Evolutionary conservation across 2,888 invertebrate species (phyloP), one percentile per base, ranked within the genome.

Genomic region (Xanthostigma xanthostigma): DNA sequence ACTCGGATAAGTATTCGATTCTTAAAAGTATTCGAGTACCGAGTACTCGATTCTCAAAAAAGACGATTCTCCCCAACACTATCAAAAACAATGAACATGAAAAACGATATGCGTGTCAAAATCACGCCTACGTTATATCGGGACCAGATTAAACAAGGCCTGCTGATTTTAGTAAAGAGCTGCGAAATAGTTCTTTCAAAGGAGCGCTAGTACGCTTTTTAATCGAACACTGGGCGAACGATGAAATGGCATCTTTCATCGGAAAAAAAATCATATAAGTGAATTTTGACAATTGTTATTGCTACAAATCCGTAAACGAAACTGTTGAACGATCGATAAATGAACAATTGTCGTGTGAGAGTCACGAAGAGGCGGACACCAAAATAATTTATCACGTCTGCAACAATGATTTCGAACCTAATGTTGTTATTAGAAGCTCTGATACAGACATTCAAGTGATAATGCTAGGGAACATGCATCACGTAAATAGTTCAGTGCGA

Each of bases 381-480:
- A 52, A 49, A 53, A 53, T 53, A 12, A 38, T 49, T 2, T 51
- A n/a, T n/a, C n/a, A n/a, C n/a, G n/a, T n/a, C n/a, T n/a, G n/a
- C n/a, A n/a, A n/a, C n/a, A n/a, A n/a, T n/a, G n/a, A n/a, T n/a
- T n/a, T n/a, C n/a, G n/a, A n/a, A n/a, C n/a, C n/a, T n/a, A n/a
- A n/a, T n/a, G n/a, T n/a, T n/a, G n/a, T n/a, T n/a, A n/a, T n/a
- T n/a, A n/a, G n/a, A n/a, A n/a, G n/a, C n/a, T n/a, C n/a, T n/a
- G n/a, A n/a, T n/a, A n/a, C n/a, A n/a, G n/a, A n/a, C n/a, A n/a
- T n/a, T n/a, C n/a, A n/a, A n/a, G n/a, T n/a, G n/a, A n/a, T n/a
- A n/a, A n/a, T n/a, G n/a, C n/a, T n/a, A n/a, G 42, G 36, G 47
- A 50, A 44, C 36, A 44, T 44, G 44, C 12, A 8, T 45, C 33